Percentiles rank a stretch among this genome's conserved stretches.
phyloP scores from a whole-genome alignment of 2,797 vertebrate species.

The Melopsittacus undulatus region DNA sequence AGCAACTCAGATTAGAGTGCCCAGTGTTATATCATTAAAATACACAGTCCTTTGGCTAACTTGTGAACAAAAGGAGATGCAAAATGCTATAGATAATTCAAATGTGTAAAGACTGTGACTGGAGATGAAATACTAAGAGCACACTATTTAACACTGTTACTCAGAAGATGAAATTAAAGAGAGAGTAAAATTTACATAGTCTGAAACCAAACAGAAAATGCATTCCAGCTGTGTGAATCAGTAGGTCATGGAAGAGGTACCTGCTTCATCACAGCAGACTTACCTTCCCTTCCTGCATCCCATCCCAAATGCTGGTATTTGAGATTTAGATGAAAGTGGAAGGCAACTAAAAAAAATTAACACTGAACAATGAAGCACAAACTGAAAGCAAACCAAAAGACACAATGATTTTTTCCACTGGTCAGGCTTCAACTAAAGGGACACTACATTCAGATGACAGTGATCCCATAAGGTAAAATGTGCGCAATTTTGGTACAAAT shows the following conservation, averaged over 20 bases:
- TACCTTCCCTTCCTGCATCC: background rate
- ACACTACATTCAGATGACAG: background rate
- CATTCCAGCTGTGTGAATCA: background rate
- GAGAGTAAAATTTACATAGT: background rate
- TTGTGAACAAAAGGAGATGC: background rate
- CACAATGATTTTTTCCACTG: background rate
- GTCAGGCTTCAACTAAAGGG: background rate
- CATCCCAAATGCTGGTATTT: background rate
- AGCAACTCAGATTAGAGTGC: background rate
- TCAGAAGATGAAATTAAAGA: background rate
- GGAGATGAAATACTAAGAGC: background rate
- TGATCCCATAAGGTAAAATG: fast-evolving
- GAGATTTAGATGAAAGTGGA: background rate
- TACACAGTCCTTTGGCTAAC: background rate
- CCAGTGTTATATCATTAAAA: background rate
- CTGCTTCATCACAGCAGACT: background rate
- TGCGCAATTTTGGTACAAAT: background rate
- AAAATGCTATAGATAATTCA: background rate
- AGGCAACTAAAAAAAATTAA: background rate
- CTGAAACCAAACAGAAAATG: background rate
- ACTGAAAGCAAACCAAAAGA: background rate
- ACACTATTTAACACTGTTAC: background rate
- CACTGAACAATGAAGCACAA: background rate
- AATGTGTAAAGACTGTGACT: background rate
- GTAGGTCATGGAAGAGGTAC: background rate